phyloP scores from a whole-genome alignment of 2,888 invertebrate genomes.

The Ariolimax columbianus region DNA sequence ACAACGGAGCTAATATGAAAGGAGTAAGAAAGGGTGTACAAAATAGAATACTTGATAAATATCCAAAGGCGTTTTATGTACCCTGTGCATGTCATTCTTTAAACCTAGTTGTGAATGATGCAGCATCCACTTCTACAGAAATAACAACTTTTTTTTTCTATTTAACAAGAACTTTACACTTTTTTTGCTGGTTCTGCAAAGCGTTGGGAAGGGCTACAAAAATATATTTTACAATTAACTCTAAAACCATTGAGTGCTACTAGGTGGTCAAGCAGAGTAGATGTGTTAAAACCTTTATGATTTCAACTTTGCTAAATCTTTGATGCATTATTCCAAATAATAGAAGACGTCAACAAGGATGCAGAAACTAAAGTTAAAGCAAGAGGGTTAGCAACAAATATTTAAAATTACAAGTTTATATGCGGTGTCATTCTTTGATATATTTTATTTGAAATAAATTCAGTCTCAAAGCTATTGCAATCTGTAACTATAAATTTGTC shows the following conservation, averaged over 20 bases:
- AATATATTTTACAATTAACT: background rate
- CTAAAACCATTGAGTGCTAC: background rate
- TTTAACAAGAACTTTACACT: background rate
- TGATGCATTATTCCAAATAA: background rate
- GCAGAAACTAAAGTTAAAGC: background rate
- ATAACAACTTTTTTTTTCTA: background rate
- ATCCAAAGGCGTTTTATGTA: background rate
- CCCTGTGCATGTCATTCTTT: conserved; percentile 10
- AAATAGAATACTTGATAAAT: background rate
- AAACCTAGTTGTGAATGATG: background rate
- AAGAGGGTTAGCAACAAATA: conserved; percentile 5
- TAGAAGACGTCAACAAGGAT: background rate
- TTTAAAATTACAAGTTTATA: background rate
- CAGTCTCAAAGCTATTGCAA: background rate
- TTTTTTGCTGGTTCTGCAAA: background rate
- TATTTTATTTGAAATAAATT: background rate
- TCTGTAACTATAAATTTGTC: background rate
- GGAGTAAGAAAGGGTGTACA: background rate
- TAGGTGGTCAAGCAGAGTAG: background rate
- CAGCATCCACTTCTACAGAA: background rate
- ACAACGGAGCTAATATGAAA: background rate
- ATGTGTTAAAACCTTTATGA: background rate
- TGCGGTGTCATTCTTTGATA: background rate
- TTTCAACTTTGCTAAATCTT: background rate
- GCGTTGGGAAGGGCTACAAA: background rate